Conservation (phyloP, 2,888 invertebrate genomes). For the Pollenia amentaria region DNA sequence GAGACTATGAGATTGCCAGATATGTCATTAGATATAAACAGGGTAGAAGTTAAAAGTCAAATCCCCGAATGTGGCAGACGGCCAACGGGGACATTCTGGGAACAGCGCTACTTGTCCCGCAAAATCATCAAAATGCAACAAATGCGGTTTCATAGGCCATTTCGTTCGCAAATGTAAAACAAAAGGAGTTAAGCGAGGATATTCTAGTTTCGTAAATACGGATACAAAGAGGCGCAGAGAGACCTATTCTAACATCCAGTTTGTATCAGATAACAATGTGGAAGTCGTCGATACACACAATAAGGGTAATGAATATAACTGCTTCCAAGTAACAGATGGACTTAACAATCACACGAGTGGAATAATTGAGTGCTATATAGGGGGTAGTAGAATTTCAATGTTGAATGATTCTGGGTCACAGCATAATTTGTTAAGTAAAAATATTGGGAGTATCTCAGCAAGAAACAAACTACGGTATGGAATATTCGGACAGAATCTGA, state of each 20-base stretch:
- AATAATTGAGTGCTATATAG: constrained; percentile 56
- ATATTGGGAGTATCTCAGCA: constrained; percentile 54
- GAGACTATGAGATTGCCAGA: constrained; percentile 52
- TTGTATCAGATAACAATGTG: not conserved
- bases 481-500: constrained; percentile 57
- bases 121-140: too few relatives aligned
- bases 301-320: constrained; percentile 22
- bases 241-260: constrained; percentile 10
- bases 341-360: constrained; percentile 28
- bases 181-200: too few relatives aligned
- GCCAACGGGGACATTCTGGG: too few relatives aligned
- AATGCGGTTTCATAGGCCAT: too few relatives aligned
- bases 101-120: too few relatives aligned
- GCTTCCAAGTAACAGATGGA: constrained; percentile 25
- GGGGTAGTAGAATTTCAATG: constrained; percentile 57
- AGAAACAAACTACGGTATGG: constrained; percentile 46
- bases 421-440: constrained; percentile 57
- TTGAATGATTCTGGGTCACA: constrained; percentile 66
- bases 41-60: constrained; percentile 38
- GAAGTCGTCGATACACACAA: not conserved
- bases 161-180: too few relatives aligned
- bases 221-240: not conserved
- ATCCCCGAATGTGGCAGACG: constrained; percentile 48
- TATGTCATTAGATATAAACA: constrained; percentile 33
- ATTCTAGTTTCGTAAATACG: too few relatives aligned